Evolutionary conservation across 2,113 vertebrate genomes (phyloP).

Genomic region (Rhinoptilus africanus): DNA sequence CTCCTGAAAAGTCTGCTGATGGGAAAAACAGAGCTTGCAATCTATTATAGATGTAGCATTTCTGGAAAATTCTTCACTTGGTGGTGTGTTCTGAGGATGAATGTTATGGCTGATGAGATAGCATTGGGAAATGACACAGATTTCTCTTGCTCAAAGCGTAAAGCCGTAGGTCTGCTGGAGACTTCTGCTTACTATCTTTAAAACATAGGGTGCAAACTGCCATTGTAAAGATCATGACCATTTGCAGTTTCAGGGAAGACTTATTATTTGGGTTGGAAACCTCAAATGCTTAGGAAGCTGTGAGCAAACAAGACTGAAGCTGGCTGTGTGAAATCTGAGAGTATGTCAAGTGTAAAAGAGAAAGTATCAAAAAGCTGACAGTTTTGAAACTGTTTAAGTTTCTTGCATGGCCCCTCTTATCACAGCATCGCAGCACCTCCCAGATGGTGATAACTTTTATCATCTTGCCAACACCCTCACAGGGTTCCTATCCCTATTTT

Average conservation of each 20-base stretch:
- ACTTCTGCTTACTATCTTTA: not conserved
- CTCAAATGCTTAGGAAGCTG: not conserved
- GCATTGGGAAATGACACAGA: not conserved
- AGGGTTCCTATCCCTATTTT: constrained; percentile 39
- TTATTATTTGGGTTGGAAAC: not conserved
- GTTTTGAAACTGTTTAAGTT: constrained; percentile 38
- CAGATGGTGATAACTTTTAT: constrained; percentile 7
- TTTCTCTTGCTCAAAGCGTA: accelerated
- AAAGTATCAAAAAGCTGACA: constrained; percentile 1
- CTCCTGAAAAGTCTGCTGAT: not conserved
- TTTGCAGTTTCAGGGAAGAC: not conserved
- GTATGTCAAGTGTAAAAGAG: not conserved
- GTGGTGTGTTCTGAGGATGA: not conserved
- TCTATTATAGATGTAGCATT: not conserved
- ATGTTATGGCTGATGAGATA: not conserved
- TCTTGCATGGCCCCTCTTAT: constrained; percentile 25
- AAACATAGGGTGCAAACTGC: not conserved
- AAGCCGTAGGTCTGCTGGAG: not conserved
- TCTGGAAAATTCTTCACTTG: not conserved
- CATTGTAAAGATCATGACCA: not conserved
- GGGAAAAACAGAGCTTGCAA: not conserved
- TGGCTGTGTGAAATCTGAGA: not conserved
- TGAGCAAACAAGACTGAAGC: not conserved
- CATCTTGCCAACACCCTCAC: constrained; percentile 43
- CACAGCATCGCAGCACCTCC: not conserved